These are phyloP conservation scores for Centropristis striata DNA, from an alignment of 2,113 vertebrate species.

Conservation along the genomic window DNA sequence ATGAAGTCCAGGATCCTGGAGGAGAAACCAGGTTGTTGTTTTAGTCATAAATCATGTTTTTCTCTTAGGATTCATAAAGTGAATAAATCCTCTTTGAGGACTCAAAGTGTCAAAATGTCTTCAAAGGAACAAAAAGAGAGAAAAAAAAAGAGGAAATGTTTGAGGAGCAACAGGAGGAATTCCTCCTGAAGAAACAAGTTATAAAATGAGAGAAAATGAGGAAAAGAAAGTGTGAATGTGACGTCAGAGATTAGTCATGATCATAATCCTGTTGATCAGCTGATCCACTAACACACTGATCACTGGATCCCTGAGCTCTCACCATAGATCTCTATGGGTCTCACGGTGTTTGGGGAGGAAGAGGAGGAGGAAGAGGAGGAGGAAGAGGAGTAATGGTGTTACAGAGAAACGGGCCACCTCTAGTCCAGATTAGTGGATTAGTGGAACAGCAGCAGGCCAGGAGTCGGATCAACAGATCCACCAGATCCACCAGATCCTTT, in stretches of 20 bases:
- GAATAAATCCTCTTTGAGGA: too few species aligned
- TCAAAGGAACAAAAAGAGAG: too few species aligned
- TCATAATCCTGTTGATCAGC: neutral
- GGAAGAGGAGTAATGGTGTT: constrained; percentile 54
- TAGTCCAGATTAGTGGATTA: constrained; percentile 78
- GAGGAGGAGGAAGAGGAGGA: constrained; percentile 25
- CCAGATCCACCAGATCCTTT: constrained; percentile 54
- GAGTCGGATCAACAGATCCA: constrained; percentile 63
- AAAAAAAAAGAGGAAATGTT: too few species aligned
- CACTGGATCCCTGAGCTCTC: too few species aligned
- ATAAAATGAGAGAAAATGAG: neutral
- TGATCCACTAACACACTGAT: neutral
- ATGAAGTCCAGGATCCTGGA: too few species aligned
- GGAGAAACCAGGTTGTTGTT: too few species aligned
- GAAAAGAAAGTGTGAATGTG: neutral
- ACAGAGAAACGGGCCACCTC: constrained; percentile 67
- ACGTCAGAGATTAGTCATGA: constrained; percentile 13
- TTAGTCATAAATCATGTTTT: too few species aligned
- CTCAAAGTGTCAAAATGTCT: too few species aligned
- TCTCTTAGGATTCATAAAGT: too few species aligned
- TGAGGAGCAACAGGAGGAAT: too few species aligned
- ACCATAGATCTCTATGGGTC: constrained; percentile 21
- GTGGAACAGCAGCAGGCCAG: constrained; percentile 63
- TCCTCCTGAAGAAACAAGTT: too few species aligned
- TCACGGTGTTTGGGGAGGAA: constrained; percentile 31